These are phyloP conservation scores for Hystrix brachyura DNA, from an alignment of 2,113 vertebrate species.

Conservation along the genomic window DNA sequence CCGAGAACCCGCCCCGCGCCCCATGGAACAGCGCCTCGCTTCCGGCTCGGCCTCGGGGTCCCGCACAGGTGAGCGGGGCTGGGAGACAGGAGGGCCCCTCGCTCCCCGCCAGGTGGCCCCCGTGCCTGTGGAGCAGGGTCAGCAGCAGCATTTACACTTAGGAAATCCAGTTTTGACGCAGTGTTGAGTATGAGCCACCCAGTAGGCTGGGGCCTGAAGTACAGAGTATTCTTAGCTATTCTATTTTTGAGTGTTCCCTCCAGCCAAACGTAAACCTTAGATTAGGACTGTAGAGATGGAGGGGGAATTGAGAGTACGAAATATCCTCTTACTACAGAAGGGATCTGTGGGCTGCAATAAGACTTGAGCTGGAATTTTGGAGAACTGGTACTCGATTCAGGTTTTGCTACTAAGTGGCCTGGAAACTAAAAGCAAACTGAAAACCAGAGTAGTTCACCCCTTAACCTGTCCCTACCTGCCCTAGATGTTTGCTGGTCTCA, in stretches of 20 bases:
- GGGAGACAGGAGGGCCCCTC: background rate
- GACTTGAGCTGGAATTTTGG: background rate
- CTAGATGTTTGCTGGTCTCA: background rate
- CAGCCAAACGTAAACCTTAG: background rate
- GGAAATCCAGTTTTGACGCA: background rate
- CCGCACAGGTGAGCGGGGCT: slow-evolving; percentile 58
- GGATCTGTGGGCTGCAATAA: background rate
- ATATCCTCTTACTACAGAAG: background rate
- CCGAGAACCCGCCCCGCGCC: background rate
- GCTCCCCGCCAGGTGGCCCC: background rate
- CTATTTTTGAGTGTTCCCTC: slow-evolving; percentile 17
- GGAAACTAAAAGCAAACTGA: slow-evolving; percentile 23
- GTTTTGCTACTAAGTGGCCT: background rate
- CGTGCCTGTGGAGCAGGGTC: background rate
- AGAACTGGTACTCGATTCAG: background rate
- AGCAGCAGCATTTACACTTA: background rate
- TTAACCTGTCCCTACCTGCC: background rate
- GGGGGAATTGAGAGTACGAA: background rate
- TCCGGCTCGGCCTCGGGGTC: background rate
- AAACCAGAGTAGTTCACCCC: slow-evolving; percentile 2
- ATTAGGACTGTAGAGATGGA: background rate
- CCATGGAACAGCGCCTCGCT: background rate
- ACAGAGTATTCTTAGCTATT: background rate
- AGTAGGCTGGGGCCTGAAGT: background rate
- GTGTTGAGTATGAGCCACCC: background rate